phyloP scores from a whole-genome alignment of 2,113 vertebrate genomes.

The Platichthys flesus region DNA sequence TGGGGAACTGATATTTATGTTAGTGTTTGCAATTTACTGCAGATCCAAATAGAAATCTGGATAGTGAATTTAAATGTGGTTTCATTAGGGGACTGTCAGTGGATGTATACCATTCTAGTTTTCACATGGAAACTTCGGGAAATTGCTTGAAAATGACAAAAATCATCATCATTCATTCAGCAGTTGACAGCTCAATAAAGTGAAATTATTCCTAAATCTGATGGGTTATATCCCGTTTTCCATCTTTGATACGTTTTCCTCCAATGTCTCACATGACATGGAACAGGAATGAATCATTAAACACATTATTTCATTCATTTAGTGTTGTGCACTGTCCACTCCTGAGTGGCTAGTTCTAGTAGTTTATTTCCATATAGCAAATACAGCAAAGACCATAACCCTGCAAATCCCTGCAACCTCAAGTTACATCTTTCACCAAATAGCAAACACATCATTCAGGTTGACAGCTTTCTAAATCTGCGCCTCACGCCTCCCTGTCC shows the following conservation, averaged over 20 bases:
- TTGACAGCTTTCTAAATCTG: slow-evolving; percentile 54
- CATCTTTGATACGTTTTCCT: slow-evolving; percentile 27
- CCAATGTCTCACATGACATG: slow-evolving; percentile 14
- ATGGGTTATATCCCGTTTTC: slow-evolving; percentile 35
- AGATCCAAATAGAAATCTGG: neutral
- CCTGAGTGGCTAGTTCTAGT: too few species aligned
- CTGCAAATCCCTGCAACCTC: neutral
- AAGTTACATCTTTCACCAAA: slow-evolving; percentile 6
- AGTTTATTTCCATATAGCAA: neutral
- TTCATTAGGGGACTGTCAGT: neutral
- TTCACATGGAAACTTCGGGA: slow-evolving; percentile 20
- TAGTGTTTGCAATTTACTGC: too few species aligned
- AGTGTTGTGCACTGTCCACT: neutral
- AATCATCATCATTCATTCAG: slow-evolving; percentile 28
- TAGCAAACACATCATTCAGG: slow-evolving; percentile 47
- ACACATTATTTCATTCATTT: slow-evolving; percentile 7
- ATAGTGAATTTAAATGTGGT: neutral
- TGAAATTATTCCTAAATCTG: slow-evolving; percentile 11
- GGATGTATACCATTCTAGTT: too few species aligned
- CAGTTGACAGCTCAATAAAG: slow-evolving; percentile 1
- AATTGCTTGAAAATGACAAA: slow-evolving; percentile 27
- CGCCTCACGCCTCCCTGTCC: slow-evolving; percentile 29
- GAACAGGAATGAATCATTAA: slow-evolving; percentile 1
- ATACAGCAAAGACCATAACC: neutral
- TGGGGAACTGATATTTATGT: too few species aligned